These are phyloP conservation scores for Pterocles orientalis DNA, from an alignment of 2,113 vertebrate genomes.

Conservation along the genomic window DNA sequence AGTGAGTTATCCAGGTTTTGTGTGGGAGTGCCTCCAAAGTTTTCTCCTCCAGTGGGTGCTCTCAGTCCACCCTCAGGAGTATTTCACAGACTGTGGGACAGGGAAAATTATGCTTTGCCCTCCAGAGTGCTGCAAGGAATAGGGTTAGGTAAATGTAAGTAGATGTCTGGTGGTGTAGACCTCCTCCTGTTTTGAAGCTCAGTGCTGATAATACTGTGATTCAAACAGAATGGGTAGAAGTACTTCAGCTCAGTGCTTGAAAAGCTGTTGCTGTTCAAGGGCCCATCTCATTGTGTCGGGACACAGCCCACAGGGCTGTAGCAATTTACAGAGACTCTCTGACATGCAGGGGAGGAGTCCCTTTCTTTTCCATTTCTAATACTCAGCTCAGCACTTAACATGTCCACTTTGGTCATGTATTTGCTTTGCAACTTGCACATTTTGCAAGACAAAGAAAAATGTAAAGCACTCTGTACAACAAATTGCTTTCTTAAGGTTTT, in stretches of 20 bases:
- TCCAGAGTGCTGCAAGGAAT: neutral
- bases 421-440: neutral
- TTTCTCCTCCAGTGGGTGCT: neutral
- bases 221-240: neutral
- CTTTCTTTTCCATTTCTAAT: neutral
- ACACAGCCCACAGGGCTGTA: neutral
- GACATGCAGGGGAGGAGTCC: neutral
- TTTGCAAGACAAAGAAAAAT: neutral
- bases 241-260: neutral
- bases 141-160: neutral
- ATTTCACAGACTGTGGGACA: neutral
- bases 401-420: neutral
- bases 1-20: neutral
- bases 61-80: neutral
- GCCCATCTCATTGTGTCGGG: neutral
- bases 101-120: neutral
- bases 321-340: neutral
- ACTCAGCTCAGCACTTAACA: neutral
- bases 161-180: neutral
- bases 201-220: neutral
- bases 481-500: neutral
- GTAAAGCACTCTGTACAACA: neutral
- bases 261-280: neutral
- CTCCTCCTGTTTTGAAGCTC: neutral
- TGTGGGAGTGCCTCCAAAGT: neutral